Evolutionary conservation across 30 jellyfish, hydroid and myxozoan species (phyloP), one percentile per base, ranked within the genome.

Genomic region (Aurelia sp.): DNA sequence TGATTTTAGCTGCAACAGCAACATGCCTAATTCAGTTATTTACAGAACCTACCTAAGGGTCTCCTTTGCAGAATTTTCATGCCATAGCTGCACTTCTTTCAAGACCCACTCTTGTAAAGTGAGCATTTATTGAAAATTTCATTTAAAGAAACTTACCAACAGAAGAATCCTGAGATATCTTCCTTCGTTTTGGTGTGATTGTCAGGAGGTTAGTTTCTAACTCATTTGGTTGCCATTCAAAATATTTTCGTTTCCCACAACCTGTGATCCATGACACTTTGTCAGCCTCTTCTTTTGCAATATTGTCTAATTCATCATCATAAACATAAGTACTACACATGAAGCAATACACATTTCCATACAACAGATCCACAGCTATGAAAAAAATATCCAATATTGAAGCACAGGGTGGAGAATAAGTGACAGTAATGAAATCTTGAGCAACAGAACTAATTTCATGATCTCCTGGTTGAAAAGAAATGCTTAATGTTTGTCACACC

Each of bases 261-360:
- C 89, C 98, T 59, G 58, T 31, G 47, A 92, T 50, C 82, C 90
- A 88, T 40, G 92, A 77, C 16, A 86, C 93, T 71, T 88, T 85
- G 60, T 86, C 97, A 50, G 90, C 88, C 57, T 92, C 98, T 22
- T 92, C 98, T 20, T 59, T 87, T 11, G 96, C 91, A 72, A 92
- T 81, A 18, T 67, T 71, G 50, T 92, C 96, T 16, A 92, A 35
- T 80, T 92, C 98, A 62, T 87, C 92, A 68, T 92, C 98, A 77
- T 92, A 92, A 70, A 92, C 97, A 81, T 92, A 92, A 1, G 95
- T 66, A 13, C 85, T 81, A 67, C 98, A 92, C 40, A 74, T 13
- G 63, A 67, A 86, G 85, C 98, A 92, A 69, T 79, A 92, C 7
- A 92, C 88, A 73, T 92, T 92, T 18, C 98, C 98, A 92, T 92